phyloP scores from a whole-genome alignment of 2,797 vertebrate genomes.

The Falco berigora region DNA sequence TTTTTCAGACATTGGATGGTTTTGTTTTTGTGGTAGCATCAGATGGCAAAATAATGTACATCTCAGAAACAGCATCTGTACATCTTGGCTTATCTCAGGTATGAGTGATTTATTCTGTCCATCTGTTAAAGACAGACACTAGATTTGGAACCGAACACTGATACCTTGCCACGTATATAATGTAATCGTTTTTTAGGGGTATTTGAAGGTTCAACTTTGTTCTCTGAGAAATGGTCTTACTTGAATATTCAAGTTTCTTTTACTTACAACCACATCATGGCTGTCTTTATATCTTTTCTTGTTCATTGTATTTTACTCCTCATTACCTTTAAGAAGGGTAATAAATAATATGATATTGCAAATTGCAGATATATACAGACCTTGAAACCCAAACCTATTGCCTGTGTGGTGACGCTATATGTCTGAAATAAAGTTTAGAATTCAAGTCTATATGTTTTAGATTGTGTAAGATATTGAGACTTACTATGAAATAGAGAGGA shows the following conservation, averaged over 20 bases:
- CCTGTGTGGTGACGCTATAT: background rate
- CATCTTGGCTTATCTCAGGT: slow-evolving; percentile 95
- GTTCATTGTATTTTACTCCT: slow-evolving; percentile 37
- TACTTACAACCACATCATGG: background rate
- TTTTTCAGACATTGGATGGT: slow-evolving; percentile 88
- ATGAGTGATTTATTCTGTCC: slow-evolving; percentile 23
- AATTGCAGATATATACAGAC: background rate
- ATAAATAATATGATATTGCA: slow-evolving; percentile 23
- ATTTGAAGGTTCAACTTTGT: background rate
- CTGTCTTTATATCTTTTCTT: background rate
- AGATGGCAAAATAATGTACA: slow-evolving; percentile 97
- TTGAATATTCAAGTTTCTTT: background rate
- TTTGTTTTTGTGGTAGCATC: slow-evolving; percentile 94
- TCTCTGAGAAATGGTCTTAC: background rate
- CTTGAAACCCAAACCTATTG: background rate
- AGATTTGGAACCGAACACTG: background rate
- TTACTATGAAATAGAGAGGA: slow-evolving; percentile 12
- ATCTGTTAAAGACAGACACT: background rate
- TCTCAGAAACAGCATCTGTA: slow-evolving; percentile 94
- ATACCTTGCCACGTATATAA: background rate
- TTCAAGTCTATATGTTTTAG: background rate
- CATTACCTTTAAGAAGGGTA: slow-evolving; percentile 41
- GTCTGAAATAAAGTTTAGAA: background rate
- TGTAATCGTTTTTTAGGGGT: background rate
- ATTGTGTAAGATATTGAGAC: slow-evolving; percentile 33